A percentile compares a stretch with the other conserved stretches of the same genome.
Evolutionary conservation across 2,888 invertebrate species (phyloP).

Genomic region (Sympetrum striolatum): DNA sequence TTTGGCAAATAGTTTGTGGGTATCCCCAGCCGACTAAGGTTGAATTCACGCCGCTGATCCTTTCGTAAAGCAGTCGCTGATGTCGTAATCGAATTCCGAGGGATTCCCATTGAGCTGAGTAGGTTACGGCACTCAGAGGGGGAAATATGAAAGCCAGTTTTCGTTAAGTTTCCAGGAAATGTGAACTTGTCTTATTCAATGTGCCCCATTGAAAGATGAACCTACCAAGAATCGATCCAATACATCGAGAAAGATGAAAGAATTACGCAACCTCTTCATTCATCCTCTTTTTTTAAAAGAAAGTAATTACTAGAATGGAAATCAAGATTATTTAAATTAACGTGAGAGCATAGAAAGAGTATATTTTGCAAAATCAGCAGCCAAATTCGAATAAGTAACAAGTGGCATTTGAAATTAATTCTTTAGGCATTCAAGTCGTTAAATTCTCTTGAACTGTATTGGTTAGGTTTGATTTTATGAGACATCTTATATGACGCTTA

Average conservation of each 20-base stretch:
- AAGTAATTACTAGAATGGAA: neutral
- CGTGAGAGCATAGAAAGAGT: no score
- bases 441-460: no score
- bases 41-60: neutral
- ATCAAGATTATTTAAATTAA: no score
- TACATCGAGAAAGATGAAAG: neutral
- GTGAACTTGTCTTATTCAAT: neutral
- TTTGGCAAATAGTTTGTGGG: slow-evolving; percentile 12
- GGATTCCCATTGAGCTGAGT: neutral
- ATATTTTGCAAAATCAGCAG: no score
- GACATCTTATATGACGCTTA: no score
- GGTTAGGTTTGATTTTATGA: no score
- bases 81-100: slow-evolving; percentile 14
- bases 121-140: neutral
- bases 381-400: no score
- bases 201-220: neutral
- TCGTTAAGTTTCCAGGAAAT: neutral
- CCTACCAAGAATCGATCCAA: neutral
- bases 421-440: no score
- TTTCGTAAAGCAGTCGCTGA: neutral
- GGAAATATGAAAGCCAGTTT: neutral
- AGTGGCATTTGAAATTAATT: no score
- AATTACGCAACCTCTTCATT: neutral
- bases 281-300: neutral
- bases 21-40: slow-evolving; percentile 20